A percentile compares a stretch with the other conserved stretches of the same genome.
Conservation (phyloP, 64 coral and sea anemone genomes). For the Stylophora pistillata region DNA sequence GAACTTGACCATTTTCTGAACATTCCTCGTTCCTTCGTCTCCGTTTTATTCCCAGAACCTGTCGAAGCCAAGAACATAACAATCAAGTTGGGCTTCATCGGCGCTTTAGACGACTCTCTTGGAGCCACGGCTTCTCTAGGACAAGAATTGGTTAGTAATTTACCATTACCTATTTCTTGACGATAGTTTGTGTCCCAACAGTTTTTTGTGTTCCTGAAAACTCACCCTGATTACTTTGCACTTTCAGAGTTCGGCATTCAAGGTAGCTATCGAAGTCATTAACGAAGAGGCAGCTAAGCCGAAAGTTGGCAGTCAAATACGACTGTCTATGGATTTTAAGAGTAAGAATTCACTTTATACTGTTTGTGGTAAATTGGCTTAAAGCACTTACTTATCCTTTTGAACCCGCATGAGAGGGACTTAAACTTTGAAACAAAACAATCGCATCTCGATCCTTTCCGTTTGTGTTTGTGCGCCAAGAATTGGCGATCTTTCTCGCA, state of each 20-base stretch:
- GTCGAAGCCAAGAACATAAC: constrained; percentile 67
- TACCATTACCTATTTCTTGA: not conserved
- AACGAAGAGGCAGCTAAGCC: constrained; percentile 59
- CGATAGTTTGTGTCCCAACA: not conserved
- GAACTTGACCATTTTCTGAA: not conserved
- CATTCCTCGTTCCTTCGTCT: not conserved
- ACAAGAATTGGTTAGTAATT: constrained; percentile 79
- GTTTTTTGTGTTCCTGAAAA: not conserved
- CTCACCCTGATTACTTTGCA: not conserved
- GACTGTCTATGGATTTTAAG: constrained; percentile 88
- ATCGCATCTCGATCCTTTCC: not conserved
- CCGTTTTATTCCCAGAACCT: constrained; percentile 47
- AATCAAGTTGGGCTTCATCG: constrained; percentile 88
- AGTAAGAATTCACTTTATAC: constrained; percentile 63
- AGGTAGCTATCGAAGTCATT: constrained; percentile 82
- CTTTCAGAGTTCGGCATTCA: constrained; percentile 91
- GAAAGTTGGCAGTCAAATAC: constrained; percentile 62
- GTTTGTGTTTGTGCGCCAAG: not conserved
- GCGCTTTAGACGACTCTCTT: constrained; percentile 68
- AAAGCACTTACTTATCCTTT: not conserved
- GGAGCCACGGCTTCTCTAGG: constrained; percentile 76
- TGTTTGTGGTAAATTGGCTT: not conserved
- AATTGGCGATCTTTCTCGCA: not conserved
- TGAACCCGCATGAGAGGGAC: not conserved
- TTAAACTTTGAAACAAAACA: not conserved